phyloP scores from a whole-genome alignment of 2,113 vertebrate species.

The Telmatochromis brichardi region DNA sequence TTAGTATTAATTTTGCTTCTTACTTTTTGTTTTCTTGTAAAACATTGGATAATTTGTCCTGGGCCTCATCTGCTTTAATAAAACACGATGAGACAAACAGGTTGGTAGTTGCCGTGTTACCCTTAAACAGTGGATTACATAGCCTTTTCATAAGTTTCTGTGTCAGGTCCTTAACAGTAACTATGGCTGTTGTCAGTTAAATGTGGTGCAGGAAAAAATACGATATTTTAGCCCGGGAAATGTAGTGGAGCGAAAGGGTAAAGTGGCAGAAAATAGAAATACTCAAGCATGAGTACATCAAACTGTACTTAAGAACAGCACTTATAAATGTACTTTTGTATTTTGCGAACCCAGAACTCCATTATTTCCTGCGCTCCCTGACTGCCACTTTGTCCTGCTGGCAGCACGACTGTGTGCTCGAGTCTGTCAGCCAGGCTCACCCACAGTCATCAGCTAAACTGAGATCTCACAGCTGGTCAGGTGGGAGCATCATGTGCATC shows the following conservation, averaged over 20 bases:
- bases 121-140: neutral
- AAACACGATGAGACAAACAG: neutral
- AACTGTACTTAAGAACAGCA: neutral
- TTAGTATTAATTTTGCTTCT: neutral
- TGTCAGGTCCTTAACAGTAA: neutral
- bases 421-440: neutral
- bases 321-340: neutral
- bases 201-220: neutral
- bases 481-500: conserved; percentile 3
- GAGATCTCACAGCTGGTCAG: conserved; percentile 37
- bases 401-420: neutral
- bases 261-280: neutral
- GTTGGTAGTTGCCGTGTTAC: neutral
- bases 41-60: neutral
- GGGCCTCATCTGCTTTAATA: neutral
- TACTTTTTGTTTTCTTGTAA: neutral
- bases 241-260: neutral
- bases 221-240: neutral
- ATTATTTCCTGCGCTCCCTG: neutral
- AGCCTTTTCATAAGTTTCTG: neutral
- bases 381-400: neutral
- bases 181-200: neutral
- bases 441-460: neutral
- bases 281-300: neutral
- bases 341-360: neutral